Percentiles rank a stretch among this genome's conserved stretches.
Evolutionary conservation across 2,113 vertebrate genomes (phyloP).

Genomic region (Raja brachyura): DNA sequence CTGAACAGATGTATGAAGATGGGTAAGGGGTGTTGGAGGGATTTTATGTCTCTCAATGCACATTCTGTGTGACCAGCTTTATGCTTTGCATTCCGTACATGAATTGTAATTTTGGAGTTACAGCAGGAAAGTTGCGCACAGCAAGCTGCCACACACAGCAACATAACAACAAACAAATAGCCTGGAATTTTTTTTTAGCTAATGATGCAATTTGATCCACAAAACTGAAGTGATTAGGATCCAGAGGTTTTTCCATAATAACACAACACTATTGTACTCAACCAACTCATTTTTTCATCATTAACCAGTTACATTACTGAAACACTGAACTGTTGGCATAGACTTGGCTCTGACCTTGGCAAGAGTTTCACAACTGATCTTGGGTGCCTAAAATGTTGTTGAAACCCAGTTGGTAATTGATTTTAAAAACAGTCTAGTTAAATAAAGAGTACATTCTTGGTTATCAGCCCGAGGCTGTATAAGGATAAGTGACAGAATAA

Average conservation of each 20-base stretch:
- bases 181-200: too few relatives aligned
- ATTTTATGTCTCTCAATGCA: neutral
- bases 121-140: too few relatives aligned
- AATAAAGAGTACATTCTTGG: slow-evolving; percentile 22
- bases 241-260: neutral
- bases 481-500: slow-evolving; percentile 17
- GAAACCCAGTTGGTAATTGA: slow-evolving; percentile 15
- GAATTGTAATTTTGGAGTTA: too few relatives aligned
- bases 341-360: neutral
- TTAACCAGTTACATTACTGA: neutral
- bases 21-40: neutral
- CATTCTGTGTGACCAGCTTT: neutral
- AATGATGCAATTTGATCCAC: neutral
- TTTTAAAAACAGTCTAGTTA: slow-evolving; percentile 6
- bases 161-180: too few relatives aligned
- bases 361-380: neutral
- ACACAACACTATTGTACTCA: neutral
- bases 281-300: neutral
- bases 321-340: neutral
- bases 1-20: neutral
- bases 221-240: neutral
- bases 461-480: neutral
- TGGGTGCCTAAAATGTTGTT: neutral
- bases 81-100: too few relatives aligned
- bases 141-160: too few relatives aligned